A percentile compares a stretch with the other conserved stretches of the same genome.
These are phyloP conservation scores for Hippocampus kuda DNA, from an alignment of 2,797 vertebrate genomes.

Conservation along the genomic window DNA sequence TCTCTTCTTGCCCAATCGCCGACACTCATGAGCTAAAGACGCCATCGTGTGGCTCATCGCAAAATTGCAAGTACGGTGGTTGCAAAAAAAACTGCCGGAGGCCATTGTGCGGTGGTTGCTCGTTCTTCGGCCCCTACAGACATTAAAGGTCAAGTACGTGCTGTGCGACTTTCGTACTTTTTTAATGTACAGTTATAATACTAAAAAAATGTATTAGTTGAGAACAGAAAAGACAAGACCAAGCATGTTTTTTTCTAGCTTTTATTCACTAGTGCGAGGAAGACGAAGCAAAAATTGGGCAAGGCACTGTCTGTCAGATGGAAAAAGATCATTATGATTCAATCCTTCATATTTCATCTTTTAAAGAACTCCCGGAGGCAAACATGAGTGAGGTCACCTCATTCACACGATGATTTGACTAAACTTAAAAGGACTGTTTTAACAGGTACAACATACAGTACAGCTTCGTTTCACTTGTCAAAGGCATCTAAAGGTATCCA, in stretches of 20 bases:
- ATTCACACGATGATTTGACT: conserved; percentile 23
- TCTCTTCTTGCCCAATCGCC: background rate
- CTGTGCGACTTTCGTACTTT: background rate
- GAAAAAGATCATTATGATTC: conserved; percentile 26
- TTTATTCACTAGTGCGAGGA: conserved; percentile 66
- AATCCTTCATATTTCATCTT: conserved; percentile 19
- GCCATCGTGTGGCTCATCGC: background rate
- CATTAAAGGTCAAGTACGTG: too few species aligned
- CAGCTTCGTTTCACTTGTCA: conserved; percentile 37
- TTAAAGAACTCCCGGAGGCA: background rate
- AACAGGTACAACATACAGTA: conserved; percentile 23
- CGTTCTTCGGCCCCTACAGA: too few species aligned
- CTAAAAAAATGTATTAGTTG: too few species aligned
- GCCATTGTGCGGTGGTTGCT: too few species aligned
- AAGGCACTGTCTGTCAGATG: conserved; percentile 49
- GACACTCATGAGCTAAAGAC: background rate
- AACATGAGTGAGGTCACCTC: conserved; percentile 15
- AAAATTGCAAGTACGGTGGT: background rate
- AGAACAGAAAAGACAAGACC: background rate
- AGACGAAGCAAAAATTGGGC: conserved; percentile 55
- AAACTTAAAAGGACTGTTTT: conserved; percentile 22
- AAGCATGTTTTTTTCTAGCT: conserved; percentile 19
- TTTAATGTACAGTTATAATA: too few species aligned
- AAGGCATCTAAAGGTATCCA: conserved; percentile 36
- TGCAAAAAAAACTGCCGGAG: background rate